These are phyloP conservation scores for Ceraclea dissimilis DNA, from an alignment of 2,888 invertebrate species.

Conservation along the genomic window DNA sequence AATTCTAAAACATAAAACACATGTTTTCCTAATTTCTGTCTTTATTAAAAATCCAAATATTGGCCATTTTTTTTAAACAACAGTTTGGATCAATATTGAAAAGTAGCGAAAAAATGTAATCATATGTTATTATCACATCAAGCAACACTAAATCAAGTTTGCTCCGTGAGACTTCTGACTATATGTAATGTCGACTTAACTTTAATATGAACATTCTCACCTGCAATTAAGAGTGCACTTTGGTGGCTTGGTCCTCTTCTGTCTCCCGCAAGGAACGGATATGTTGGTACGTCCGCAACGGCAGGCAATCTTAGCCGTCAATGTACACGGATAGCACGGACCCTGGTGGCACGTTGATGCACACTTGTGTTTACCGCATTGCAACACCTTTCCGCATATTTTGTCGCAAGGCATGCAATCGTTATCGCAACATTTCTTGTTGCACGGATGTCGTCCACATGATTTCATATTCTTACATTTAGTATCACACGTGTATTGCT, in stretches of 20 bases:
- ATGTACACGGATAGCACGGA: conserved; percentile 76
- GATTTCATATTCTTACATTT: conserved; percentile 77
- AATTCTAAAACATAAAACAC: conserved; percentile 39
- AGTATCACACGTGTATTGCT: conserved; percentile 78
- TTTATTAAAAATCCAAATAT: too few relatives aligned
- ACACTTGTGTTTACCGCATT: conserved; percentile 85
- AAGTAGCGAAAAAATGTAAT: too few relatives aligned
- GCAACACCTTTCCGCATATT: conserved; percentile 71
- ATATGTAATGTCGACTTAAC: too few relatives aligned
- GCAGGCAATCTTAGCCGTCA: conserved; percentile 66
- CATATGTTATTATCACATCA: too few relatives aligned
- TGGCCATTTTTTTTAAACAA: too few relatives aligned
- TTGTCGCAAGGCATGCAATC: conserved; percentile 80
- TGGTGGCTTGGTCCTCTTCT: conserved; percentile 68
- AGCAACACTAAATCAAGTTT: too few relatives aligned
- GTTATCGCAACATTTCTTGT: conserved; percentile 82
- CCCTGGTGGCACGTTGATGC: conserved; percentile 72
- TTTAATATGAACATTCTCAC: conserved; percentile 35
- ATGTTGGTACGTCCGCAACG: conserved; percentile 72
- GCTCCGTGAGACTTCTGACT: too few relatives aligned
- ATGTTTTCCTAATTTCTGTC: too few relatives aligned
- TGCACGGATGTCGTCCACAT: conserved; percentile 84
- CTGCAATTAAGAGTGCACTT: conserved; percentile 67
- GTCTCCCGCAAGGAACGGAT: conserved; percentile 80
- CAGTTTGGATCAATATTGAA: too few relatives aligned